Percentiles rank a stretch among this genome's conserved stretches.
Conservation (phyloP, 2,113 vertebrate genomes). For the Cyrtonyx montezumae region DNA sequence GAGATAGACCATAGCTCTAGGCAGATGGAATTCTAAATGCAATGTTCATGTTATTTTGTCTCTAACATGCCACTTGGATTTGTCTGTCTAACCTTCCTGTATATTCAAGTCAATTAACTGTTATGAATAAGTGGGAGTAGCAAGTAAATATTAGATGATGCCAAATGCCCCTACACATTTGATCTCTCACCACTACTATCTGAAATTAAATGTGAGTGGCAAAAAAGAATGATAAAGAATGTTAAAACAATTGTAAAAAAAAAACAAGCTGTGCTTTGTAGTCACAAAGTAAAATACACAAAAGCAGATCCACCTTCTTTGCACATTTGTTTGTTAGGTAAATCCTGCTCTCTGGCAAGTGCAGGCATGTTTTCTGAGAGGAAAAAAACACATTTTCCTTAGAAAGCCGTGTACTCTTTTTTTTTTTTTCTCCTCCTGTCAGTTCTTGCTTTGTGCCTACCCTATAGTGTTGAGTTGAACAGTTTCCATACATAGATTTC, state of each 20-base stretch:
- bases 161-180: not conserved
- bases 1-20: not conserved
- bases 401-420: not conserved
- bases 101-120: not conserved
- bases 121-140: not conserved
- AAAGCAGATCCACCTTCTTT: not conserved
- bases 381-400: not conserved
- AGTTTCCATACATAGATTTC: not conserved
- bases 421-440: not conserved
- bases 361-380: not conserved
- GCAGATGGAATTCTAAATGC: not conserved
- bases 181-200: not conserved
- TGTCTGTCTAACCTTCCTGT: not conserved
- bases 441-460: not conserved
- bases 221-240: not conserved
- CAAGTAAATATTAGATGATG: not conserved
- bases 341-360: not conserved
- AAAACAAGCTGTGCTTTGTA: not conserved
- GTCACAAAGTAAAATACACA: not conserved
- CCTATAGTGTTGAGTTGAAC: not conserved
- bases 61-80: not conserved
- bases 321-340: not conserved
- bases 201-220: not conserved
- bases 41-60: not conserved
- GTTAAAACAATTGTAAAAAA: not conserved